These are phyloP conservation scores for Zaprionus camerounensis DNA, from an alignment of 1,140 invertebrate genomes.

Conservation along the genomic window DNA sequence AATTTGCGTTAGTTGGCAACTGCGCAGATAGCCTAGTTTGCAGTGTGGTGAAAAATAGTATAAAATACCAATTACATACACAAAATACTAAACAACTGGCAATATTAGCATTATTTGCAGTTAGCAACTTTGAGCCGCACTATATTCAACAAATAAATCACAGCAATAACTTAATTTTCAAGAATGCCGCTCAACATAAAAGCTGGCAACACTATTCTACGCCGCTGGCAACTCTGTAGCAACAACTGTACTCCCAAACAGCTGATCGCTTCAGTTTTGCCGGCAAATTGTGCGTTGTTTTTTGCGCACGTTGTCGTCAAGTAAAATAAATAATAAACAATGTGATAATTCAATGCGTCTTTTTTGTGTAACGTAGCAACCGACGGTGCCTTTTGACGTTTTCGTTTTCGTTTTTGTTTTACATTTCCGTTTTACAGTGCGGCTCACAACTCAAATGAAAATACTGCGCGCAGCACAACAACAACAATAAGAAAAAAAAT, in stretches of 20 bases:
- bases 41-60: background rate
- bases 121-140: background rate
- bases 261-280: slow-evolving; percentile 39
- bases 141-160: background rate
- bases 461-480: slow-evolving; percentile 17
- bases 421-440: slow-evolving; percentile 24
- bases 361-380: slow-evolving; percentile 47
- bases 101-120: background rate
- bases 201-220: slow-evolving; percentile 16
- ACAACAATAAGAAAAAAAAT: slow-evolving; percentile 4
- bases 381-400: slow-evolving; percentile 28
- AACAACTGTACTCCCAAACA: slow-evolving; percentile 35
- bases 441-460: slow-evolving; percentile 16
- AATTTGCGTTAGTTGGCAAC: background rate
- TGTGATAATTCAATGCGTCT: slow-evolving; percentile 25
- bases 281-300: slow-evolving; percentile 4
- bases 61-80: no score
- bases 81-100: background rate
- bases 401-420: no score
- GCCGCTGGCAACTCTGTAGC: slow-evolving; percentile 14
- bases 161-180: background rate
- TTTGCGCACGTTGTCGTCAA: slow-evolving; percentile 12
- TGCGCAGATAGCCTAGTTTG: background rate
- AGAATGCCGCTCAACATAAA: background rate
- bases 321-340: slow-evolving; percentile 29